Evolutionary conservation across 2,888 invertebrate genomes (phyloP).

Genomic region (Acrobasis suavella): DNA sequence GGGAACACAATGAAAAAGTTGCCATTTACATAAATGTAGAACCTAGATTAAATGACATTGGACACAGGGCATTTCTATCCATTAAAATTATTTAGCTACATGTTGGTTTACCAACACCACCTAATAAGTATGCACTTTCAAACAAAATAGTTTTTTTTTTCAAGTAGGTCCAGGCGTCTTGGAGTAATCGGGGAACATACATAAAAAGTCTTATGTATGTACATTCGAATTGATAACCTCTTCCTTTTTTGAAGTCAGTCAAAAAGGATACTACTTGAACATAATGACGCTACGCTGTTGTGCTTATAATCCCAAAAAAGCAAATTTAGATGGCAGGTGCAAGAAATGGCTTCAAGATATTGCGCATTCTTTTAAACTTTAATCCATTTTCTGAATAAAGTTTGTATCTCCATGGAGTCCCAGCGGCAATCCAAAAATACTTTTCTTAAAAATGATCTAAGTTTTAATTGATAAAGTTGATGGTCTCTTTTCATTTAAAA

Average conservation of each 20-base stretch:
- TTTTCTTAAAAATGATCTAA: background rate
- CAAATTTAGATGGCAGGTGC: slow-evolving; percentile 15
- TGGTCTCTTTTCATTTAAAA: background rate
- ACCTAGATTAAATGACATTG: no score
- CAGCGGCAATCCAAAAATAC: background rate
- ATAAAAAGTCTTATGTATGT: no score
- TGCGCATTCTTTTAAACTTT: slow-evolving; percentile 12
- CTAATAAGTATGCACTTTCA: no score
- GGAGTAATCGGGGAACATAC: no score
- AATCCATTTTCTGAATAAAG: slow-evolving; percentile 9
- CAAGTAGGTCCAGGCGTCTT: no score
- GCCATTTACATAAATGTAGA: no score
- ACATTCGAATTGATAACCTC: background rate
- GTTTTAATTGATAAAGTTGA: slow-evolving; percentile 7
- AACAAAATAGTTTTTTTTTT: no score
- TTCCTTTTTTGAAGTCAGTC: background rate
- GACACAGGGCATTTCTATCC: no score
- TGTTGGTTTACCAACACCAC: no score
- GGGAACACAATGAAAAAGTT: no score
- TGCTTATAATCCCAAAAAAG: slow-evolving; percentile 4
- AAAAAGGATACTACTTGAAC: background rate
- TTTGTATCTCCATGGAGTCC: background rate
- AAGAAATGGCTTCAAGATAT: slow-evolving; percentile 16
- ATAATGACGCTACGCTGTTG: background rate
- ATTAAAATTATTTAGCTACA: no score